Conservation (phyloP, 1,140 invertebrate genomes). For the Microplitis demolitor region DNA sequence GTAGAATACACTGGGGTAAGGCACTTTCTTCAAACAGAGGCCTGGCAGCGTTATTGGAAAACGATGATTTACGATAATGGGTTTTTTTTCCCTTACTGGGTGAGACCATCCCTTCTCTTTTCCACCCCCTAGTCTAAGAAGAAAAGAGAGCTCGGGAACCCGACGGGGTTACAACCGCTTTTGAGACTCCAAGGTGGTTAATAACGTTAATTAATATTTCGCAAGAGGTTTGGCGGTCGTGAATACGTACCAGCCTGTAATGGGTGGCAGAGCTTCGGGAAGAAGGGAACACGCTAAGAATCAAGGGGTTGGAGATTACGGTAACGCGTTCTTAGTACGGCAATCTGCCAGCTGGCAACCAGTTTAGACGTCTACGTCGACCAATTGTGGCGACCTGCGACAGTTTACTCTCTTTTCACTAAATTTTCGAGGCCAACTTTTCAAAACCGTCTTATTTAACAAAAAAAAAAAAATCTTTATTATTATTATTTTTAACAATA, state of each 20-base stretch:
- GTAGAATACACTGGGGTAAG: constrained; percentile 8
- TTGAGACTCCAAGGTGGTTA: constrained; percentile 51
- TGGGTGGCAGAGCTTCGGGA: constrained; percentile 32
- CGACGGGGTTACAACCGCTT: constrained; percentile 27
- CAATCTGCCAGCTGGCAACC: constrained; percentile 58
- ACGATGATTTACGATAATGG: constrained; percentile 64
- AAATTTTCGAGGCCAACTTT: constrained; percentile 11
- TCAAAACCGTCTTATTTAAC: neutral
- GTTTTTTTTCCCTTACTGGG: constrained; percentile 42
- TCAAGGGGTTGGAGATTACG: neutral
- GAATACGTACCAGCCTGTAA: neutral
- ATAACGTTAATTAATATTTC: constrained; percentile 64
- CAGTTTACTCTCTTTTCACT: constrained; percentile 14
- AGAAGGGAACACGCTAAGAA: too few species aligned
- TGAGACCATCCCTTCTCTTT: neutral
- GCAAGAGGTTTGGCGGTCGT: constrained; percentile 54
- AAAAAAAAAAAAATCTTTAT: neutral
- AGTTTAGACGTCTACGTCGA: constrained; percentile 37
- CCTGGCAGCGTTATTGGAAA: constrained; percentile 62
- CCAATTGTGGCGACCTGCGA: constrained; percentile 20
- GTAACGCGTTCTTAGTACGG: constrained; percentile 32
- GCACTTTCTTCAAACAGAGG: constrained; percentile 34
- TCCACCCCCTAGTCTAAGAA: neutral
- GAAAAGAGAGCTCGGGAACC: neutral
- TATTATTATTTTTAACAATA: neutral